Evolutionary conservation across 2,113 vertebrate species (phyloP).

Genomic region (Conger conger): DNA sequence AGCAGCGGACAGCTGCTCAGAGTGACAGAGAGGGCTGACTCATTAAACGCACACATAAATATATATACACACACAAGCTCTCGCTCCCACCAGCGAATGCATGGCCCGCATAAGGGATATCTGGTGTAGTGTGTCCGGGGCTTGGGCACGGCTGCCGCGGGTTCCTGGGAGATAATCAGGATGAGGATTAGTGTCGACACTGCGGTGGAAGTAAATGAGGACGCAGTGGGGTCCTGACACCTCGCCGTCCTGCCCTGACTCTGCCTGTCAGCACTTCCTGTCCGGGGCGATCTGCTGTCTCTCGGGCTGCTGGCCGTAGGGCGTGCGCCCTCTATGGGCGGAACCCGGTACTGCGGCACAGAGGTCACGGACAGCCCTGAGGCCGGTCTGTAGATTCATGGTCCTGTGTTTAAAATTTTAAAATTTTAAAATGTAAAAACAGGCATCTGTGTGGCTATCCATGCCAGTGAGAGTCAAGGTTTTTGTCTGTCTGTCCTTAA

Average conservation of each 20-base stretch:
- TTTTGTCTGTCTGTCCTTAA: neutral
- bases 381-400: too few relatives aligned
- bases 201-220: slow-evolving; percentile 24
- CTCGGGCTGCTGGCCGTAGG: neutral
- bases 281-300: neutral
- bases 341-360: neutral
- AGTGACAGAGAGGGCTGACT: slow-evolving; percentile 15
- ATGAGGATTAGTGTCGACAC: slow-evolving; percentile 36
- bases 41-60: slow-evolving; percentile 6
- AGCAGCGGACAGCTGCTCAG: neutral
- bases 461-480: too few relatives aligned
- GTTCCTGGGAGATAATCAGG: slow-evolving; percentile 34
- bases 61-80: neutral
- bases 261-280: neutral
- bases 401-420: too few relatives aligned
- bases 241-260: neutral
- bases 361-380: neutral
- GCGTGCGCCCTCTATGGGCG: slow-evolving; percentile 28
- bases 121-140: slow-evolving; percentile 47
- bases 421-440: too few relatives aligned
- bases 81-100: slow-evolving; percentile 36
- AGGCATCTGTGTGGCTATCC: too few relatives aligned
- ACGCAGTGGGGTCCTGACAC: slow-evolving; percentile 59
- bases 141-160: slow-evolving; percentile 35
- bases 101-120: slow-evolving; percentile 34